Evolutionary conservation across 2,113 vertebrate genomes (phyloP).

Genomic region (Corythornis cristatus): DNA sequence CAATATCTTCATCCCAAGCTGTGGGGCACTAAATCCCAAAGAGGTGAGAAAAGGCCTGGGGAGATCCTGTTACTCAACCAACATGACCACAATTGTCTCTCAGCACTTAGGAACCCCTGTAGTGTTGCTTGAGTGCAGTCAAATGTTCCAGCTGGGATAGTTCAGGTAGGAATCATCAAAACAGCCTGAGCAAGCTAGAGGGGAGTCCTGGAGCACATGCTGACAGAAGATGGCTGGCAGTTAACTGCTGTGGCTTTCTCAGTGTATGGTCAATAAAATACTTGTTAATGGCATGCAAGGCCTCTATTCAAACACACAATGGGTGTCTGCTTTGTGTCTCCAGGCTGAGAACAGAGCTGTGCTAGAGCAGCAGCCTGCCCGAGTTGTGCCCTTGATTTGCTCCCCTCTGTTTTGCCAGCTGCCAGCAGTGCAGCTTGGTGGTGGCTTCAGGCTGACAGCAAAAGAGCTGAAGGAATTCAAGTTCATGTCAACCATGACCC

Average conservation of each 20-base stretch:
- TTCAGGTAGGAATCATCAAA: not conserved
- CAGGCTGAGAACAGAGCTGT: not conserved
- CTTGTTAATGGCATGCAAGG: not conserved
- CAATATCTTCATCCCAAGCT: not conserved
- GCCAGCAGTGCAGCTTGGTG: not conserved
- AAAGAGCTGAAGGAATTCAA: not conserved
- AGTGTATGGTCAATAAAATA: not conserved
- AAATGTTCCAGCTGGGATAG: not conserved
- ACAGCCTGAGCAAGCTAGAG: not conserved
- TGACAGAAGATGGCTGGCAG: not conserved
- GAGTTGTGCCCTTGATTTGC: not conserved
- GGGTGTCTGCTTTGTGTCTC: not conserved
- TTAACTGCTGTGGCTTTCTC: not conserved
- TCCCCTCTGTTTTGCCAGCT: not conserved
- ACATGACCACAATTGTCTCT: not conserved
- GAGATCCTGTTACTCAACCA: not conserved
- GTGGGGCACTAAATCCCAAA: not conserved
- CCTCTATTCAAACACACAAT: not conserved
- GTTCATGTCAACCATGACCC: fast-evolving
- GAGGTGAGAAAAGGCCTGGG: not conserved
- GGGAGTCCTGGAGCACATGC: not conserved
- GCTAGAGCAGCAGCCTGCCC: not conserved
- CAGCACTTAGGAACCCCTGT: fast-evolving
- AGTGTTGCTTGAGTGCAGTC: not conserved
- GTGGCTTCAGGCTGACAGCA: not conserved